A percentile compares a stretch with the other conserved stretches of the same genome.
phyloP scores from a whole-genome alignment of 92 coral and sea anemone genomes.

The Porites cylindrica region DNA sequence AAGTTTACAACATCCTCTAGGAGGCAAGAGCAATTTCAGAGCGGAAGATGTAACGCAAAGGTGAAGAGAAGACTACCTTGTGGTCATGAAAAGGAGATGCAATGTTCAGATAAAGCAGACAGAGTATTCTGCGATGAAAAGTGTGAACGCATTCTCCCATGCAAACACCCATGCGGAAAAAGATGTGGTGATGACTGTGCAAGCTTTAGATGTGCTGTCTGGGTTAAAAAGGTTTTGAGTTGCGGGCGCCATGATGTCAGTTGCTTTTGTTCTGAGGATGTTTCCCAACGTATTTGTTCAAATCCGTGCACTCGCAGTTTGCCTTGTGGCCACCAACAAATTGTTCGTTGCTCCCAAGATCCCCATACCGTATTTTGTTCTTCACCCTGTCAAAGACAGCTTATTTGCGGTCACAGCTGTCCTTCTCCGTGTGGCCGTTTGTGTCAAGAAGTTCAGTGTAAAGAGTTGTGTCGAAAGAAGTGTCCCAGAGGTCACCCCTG shows the following conservation, averaged over 20 bases:
- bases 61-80: slow-evolving; percentile 52
- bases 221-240: not conserved
- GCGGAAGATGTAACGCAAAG: not conserved
- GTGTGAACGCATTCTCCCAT: slow-evolving; percentile 60
- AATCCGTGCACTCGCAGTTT: not conserved
- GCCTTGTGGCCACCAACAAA: slow-evolving; percentile 61
- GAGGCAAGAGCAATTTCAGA: not conserved
- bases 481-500: slow-evolving; percentile 40
- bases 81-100: slow-evolving; percentile 60
- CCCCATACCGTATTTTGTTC: slow-evolving; percentile 51
- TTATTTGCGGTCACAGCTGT: slow-evolving; percentile 6
- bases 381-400: slow-evolving; percentile 55
- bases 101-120: slow-evolving; percentile 44
- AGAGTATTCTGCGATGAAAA: slow-evolving; percentile 47
- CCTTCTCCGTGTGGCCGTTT: slow-evolving; percentile 27
- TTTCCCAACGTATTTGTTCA: slow-evolving; percentile 3
- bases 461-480: slow-evolving; percentile 15
- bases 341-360: slow-evolving; percentile 29
- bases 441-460: slow-evolving; percentile 26
- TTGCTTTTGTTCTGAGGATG: slow-evolving; percentile 53
- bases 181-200: slow-evolving; percentile 72
- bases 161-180: slow-evolving; percentile 72
- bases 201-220: slow-evolving; percentile 31
- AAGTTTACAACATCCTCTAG: slow-evolving; percentile 25
- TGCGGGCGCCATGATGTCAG: slow-evolving; percentile 60